Evolutionary conservation across 1,140 invertebrate species (phyloP).

Genomic region (Schmidtea mediterranea): DNA sequence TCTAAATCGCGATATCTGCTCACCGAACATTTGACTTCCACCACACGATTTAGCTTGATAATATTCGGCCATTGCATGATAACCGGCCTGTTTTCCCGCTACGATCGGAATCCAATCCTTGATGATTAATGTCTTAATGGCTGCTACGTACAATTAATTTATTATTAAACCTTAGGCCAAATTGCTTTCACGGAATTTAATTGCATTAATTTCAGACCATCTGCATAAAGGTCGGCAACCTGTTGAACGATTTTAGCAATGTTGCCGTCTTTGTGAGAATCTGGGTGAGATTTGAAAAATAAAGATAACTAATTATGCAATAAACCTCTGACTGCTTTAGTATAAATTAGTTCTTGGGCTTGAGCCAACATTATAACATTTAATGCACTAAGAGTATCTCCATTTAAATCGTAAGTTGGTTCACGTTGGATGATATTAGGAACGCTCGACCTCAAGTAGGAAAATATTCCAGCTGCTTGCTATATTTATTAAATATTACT

Average conservation of each 20-base stretch:
- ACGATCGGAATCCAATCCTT: slow-evolving; percentile 34
- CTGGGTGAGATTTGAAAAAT: slow-evolving; percentile 27
- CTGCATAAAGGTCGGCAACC: slow-evolving; percentile 67
- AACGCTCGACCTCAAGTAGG: slow-evolving; percentile 54
- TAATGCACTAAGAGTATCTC: slow-evolving; percentile 59
- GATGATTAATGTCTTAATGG: neutral
- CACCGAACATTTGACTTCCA: slow-evolving; percentile 52
- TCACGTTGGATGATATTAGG: slow-evolving; percentile 64
- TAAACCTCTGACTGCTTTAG: slow-evolving; percentile 63
- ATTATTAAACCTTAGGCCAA: slow-evolving; percentile 45
- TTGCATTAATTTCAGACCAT: slow-evolving; percentile 58
- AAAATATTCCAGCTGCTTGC: slow-evolving; percentile 67
- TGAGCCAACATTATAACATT: slow-evolving; percentile 73
- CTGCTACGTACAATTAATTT: too few relatives aligned
- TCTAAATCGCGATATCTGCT: slow-evolving; percentile 61
- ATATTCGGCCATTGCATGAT: slow-evolving; percentile 58
- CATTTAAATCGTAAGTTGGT: slow-evolving; percentile 69
- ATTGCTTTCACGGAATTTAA: slow-evolving; percentile 50
- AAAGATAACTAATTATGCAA: slow-evolving; percentile 8
- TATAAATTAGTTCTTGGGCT: slow-evolving; percentile 80
- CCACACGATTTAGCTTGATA: slow-evolving; percentile 58
- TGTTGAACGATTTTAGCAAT: slow-evolving; percentile 69
- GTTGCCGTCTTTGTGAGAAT: slow-evolving; percentile 70
- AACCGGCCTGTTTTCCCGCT: slow-evolving; percentile 56
- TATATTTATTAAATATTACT: slow-evolving; percentile 18